Evolutionary conservation across 2,888 invertebrate genomes (phyloP).

Genomic region (Terebella lapidaria): DNA sequence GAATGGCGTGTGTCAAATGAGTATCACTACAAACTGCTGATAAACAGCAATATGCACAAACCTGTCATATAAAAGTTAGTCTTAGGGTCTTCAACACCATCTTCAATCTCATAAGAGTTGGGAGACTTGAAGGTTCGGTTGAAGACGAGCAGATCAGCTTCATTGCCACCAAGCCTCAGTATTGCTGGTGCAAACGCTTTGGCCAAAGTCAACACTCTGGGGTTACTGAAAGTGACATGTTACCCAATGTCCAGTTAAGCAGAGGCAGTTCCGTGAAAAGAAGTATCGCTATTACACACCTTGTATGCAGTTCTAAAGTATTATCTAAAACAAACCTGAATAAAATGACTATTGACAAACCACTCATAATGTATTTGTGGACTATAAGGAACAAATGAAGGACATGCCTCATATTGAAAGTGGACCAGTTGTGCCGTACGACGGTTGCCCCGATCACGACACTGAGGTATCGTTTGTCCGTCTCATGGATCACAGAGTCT

Average conservation of each 20-base stretch:
- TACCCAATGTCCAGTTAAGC: too few species aligned
- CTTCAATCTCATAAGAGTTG: not conserved
- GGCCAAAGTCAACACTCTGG: constrained; percentile 56
- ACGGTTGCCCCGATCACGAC: not conserved
- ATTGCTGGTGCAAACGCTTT: constrained; percentile 63
- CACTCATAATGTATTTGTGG: not conserved
- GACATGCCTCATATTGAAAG: not conserved
- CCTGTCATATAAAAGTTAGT: too few species aligned
- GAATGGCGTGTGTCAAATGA: too few species aligned
- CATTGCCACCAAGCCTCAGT: constrained; percentile 68
- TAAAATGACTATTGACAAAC: not conserved
- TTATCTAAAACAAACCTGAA: too few species aligned
- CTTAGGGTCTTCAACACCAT: too few species aligned
- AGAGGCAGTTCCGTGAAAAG: too few species aligned
- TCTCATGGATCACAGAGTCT: not conserved
- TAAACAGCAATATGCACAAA: too few species aligned
- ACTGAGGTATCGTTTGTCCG: not conserved
- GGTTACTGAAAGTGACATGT: constrained; percentile 27
- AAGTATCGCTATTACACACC: too few species aligned
- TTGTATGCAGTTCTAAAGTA: too few species aligned
- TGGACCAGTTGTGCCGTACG: not conserved
- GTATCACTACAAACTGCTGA: too few species aligned
- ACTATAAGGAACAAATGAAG: not conserved
- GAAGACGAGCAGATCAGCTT: constrained; percentile 62
- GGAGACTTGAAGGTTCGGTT: not conserved